phyloP scores from a whole-genome alignment of 2,888 invertebrate genomes.

The Agonopterix alstromeriana region DNA sequence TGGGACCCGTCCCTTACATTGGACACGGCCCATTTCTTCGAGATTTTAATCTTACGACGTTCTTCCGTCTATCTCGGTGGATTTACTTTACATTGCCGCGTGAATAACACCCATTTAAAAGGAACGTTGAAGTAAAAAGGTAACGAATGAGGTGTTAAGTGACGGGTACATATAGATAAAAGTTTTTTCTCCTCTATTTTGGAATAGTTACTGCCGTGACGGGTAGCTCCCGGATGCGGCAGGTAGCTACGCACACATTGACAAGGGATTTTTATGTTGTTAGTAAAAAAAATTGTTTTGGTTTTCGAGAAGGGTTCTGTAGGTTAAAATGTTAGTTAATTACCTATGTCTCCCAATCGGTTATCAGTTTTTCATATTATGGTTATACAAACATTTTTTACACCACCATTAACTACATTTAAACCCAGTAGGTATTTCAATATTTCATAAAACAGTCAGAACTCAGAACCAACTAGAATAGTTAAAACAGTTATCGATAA shows the following conservation, averaged over 20 bases:
- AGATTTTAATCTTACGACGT: constrained; percentile 22
- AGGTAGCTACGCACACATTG: constrained; percentile 64
- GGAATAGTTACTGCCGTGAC: constrained; percentile 47
- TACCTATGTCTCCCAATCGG: no score
- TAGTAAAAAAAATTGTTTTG: constrained; percentile 22
- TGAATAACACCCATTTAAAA: constrained; percentile 19
- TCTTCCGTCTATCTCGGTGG: constrained; percentile 16
- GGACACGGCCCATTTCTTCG: constrained; percentile 23
- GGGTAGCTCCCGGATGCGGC: constrained; percentile 59
- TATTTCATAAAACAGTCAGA: no score
- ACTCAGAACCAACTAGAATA: no score
- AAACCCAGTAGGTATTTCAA: no score
- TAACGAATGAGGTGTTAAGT: constrained; percentile 50
- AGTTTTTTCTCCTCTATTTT: constrained; percentile 47
- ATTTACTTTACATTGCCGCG: constrained; percentile 26
- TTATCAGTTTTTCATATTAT: no score
- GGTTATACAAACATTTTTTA: no score
- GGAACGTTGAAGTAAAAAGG: constrained; percentile 24
- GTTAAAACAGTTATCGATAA: no score
- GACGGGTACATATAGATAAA: constrained; percentile 25
- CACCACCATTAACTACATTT: no score
- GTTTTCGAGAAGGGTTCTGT: constrained; percentile 20
- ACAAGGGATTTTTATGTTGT: constrained; percentile 33
- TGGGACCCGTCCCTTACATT: constrained; percentile 30
- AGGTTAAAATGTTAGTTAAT: not conserved